Evolutionary conservation across 2,888 invertebrate species (phyloP).

Genomic region (Spilarctia lutea): DNA sequence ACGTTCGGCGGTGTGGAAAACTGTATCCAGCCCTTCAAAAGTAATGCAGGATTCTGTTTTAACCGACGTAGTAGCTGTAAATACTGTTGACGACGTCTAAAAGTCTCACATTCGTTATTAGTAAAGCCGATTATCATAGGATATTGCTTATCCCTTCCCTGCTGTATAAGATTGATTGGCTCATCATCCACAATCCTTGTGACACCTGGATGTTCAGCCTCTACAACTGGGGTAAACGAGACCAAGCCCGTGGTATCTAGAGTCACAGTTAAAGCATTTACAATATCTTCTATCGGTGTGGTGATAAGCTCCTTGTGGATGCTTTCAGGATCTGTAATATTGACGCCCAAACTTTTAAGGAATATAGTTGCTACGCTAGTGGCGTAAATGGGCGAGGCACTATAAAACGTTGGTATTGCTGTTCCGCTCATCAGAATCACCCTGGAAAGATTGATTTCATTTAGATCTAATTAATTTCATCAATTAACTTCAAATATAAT

Average conservation of each 20-base stretch:
- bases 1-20: constrained; percentile 35
- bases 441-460: constrained; percentile 35
- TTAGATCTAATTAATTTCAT: neutral
- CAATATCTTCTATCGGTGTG: constrained; percentile 57
- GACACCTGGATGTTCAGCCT: constrained; percentile 41
- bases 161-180: constrained; percentile 51
- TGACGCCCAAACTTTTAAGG: constrained; percentile 71
- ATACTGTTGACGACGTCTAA: constrained; percentile 25
- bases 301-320: constrained; percentile 48
- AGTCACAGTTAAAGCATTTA: constrained; percentile 42
- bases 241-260: constrained; percentile 43
- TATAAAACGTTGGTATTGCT: constrained; percentile 44
- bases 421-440: constrained; percentile 49
- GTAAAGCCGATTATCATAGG: constrained; percentile 54
- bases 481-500: neutral
- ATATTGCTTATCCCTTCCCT: constrained; percentile 52
- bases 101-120: constrained; percentile 41
- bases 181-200: constrained; percentile 54
- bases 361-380: constrained; percentile 40
- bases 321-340: constrained; percentile 48
- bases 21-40: constrained; percentile 40
- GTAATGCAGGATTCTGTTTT: constrained; percentile 54
- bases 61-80: constrained; percentile 32
- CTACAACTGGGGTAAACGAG: constrained; percentile 54
- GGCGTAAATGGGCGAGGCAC: constrained; percentile 49